Conservation (phyloP, 2,888 invertebrate genomes). For the Dicranocentrus wangi region DNA sequence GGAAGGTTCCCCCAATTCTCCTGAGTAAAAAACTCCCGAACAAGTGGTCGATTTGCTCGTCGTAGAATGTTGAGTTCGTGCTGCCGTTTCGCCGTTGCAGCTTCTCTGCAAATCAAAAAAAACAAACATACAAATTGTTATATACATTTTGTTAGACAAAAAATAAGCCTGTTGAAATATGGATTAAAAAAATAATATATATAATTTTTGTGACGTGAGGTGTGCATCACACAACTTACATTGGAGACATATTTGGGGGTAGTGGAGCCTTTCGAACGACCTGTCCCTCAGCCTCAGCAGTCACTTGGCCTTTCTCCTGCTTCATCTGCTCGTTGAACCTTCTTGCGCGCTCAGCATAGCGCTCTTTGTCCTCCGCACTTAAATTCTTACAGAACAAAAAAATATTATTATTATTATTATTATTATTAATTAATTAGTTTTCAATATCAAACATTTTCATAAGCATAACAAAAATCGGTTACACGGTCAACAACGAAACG, state of each 20-base stretch:
- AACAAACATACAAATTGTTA: too few relatives aligned
- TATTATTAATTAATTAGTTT: not conserved
- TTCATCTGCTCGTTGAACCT: not conserved
- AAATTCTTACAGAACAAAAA: not conserved
- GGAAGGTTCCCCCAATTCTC: not conserved
- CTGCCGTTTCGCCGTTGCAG: too few relatives aligned
- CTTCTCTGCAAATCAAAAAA: too few relatives aligned
- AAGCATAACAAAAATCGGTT: not conserved
- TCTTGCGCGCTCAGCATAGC: not conserved
- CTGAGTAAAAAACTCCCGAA: constrained; percentile 5
- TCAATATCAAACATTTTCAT: too few relatives aligned
- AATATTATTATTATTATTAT: too few relatives aligned
- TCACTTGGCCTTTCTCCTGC: not conserved
- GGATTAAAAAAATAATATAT: too few relatives aligned
- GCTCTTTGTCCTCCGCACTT: not conserved
- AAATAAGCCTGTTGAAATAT: too few relatives aligned
- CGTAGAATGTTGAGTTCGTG: not conserved
- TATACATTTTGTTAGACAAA: too few relatives aligned
- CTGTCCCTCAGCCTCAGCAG: not conserved
- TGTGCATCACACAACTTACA: too few relatives aligned
- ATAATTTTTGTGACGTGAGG: too few relatives aligned
- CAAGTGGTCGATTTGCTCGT: not conserved
- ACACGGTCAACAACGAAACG: not conserved
- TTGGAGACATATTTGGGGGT: too few relatives aligned
- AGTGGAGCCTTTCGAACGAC: too few relatives aligned